Evolutionary conservation across 2,797 vertebrate species (phyloP).

Genomic region (Steatocranus sp.): DNA sequence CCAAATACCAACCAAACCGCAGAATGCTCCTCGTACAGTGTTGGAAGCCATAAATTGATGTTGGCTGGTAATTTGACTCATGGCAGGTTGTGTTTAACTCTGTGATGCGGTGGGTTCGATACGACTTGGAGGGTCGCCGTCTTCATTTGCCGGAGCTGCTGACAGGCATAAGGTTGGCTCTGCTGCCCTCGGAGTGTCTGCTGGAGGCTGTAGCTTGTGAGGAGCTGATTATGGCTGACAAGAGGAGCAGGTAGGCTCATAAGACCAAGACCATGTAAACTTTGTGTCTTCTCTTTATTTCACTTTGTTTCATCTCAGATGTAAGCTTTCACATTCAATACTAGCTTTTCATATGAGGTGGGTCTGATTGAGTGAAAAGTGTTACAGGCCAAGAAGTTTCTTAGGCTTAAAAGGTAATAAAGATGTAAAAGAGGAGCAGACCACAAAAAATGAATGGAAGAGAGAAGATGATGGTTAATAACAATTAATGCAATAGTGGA

Average conservation of each 20-base stretch:
- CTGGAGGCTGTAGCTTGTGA: conserved; percentile 85
- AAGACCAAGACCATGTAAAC: background rate
- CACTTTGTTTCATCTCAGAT: background rate
- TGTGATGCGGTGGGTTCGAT: conserved; percentile 88
- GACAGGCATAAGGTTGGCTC: conserved; percentile 83
- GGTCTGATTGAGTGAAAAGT: background rate
- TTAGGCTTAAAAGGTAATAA: background rate
- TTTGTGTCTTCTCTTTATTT: background rate
- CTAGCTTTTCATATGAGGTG: background rate
- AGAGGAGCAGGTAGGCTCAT: conserved; percentile 74
- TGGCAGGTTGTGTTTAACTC: conserved; percentile 84
- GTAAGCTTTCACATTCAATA: background rate
- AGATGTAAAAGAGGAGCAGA: background rate
- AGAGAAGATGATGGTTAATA: background rate
- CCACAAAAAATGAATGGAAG: background rate
- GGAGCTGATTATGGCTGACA: conserved; percentile 84
- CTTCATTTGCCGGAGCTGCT: conserved; percentile 85
- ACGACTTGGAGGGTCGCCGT: conserved; percentile 78
- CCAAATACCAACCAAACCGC: background rate
- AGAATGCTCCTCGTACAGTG: background rate
- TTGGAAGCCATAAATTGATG: background rate
- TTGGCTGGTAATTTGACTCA: background rate
- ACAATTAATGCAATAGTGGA: background rate
- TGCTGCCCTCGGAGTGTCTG: conserved; percentile 87
- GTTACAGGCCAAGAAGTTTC: background rate